Conservation (phyloP, 2,113 vertebrate species). For the Sebastes schlegelii region DNA sequence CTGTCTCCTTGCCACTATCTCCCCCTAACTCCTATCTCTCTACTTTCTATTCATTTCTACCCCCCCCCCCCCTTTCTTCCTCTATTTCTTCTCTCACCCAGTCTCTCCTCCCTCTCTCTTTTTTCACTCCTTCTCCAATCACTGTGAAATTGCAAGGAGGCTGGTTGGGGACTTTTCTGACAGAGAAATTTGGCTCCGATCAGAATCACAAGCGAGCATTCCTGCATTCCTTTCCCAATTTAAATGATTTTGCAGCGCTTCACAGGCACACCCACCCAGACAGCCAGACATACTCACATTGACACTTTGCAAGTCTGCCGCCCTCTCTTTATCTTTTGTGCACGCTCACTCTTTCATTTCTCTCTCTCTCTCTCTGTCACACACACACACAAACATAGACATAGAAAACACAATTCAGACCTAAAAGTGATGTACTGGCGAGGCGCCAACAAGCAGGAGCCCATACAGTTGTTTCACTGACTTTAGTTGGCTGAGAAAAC, state of each 20-base stretch:
- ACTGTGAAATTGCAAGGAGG: constrained; percentile 78
- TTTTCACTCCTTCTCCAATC: constrained; percentile 71
- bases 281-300: constrained; percentile 46
- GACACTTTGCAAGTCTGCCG: constrained; percentile 40
- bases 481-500: constrained; percentile 34
- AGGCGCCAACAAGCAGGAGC: constrained; percentile 37
- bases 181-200: constrained; percentile 73
- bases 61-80: constrained; percentile 18
- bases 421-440: constrained; percentile 17
- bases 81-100: constrained; percentile 40
- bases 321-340: constrained; percentile 36
- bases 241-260: constrained; percentile 75
- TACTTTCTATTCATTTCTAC: constrained; percentile 39
- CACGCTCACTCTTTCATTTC: constrained; percentile 26
- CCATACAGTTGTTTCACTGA: constrained; percentile 28
- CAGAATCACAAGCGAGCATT: constrained; percentile 69
- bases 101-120: constrained; percentile 42
- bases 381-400: constrained; percentile 24
- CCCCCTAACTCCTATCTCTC: constrained; percentile 34
- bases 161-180: constrained; percentile 73
- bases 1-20: constrained; percentile 27
- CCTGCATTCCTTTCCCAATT: constrained; percentile 71
- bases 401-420: constrained; percentile 34
- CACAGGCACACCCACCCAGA: constrained; percentile 60
- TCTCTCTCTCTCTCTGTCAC: constrained; percentile 10